phyloP scores from a whole-genome alignment of 1,140 invertebrate species.

The Listronotus oregonensis region DNA sequence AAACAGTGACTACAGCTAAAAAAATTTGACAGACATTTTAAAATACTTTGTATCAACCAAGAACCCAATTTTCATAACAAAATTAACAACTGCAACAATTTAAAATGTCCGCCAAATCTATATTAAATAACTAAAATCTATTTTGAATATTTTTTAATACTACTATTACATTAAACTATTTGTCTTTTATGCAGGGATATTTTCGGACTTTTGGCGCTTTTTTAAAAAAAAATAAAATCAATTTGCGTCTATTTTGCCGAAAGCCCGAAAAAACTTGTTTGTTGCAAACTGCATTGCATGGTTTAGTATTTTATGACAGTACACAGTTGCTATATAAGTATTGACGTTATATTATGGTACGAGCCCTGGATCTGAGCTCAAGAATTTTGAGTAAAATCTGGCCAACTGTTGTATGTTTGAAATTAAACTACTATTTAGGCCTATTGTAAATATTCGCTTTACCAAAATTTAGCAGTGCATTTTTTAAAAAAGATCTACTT shows the following conservation, averaged over 20 bases:
- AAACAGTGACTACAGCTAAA: conserved; percentile 45
- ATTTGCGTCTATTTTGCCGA: background rate
- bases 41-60: conserved; percentile 35
- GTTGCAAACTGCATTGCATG: conserved; percentile 8
- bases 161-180: conserved; percentile 52
- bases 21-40: conserved; percentile 14
- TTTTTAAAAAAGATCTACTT: too few species aligned
- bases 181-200: conserved; percentile 49
- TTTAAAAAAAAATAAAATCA: conserved; percentile 10
- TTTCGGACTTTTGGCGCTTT: conserved; percentile 5
- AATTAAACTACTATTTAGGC: too few species aligned
- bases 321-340: too few species aligned
- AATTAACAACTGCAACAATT: conserved; percentile 3
- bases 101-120: conserved; percentile 15
- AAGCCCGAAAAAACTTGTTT: conserved; percentile 6
- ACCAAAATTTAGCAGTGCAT: too few species aligned
- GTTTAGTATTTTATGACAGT: too few species aligned
- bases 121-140: conserved; percentile 45
- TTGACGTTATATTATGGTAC: too few species aligned
- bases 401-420: too few species aligned
- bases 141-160: conserved; percentile 41
- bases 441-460: too few species aligned
- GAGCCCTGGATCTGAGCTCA: too few species aligned
- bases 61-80: conserved; percentile 7
- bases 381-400: too few species aligned